phyloP scores from a whole-genome alignment of 2,797 vertebrate genomes.

The Fistularia tabacaria region DNA sequence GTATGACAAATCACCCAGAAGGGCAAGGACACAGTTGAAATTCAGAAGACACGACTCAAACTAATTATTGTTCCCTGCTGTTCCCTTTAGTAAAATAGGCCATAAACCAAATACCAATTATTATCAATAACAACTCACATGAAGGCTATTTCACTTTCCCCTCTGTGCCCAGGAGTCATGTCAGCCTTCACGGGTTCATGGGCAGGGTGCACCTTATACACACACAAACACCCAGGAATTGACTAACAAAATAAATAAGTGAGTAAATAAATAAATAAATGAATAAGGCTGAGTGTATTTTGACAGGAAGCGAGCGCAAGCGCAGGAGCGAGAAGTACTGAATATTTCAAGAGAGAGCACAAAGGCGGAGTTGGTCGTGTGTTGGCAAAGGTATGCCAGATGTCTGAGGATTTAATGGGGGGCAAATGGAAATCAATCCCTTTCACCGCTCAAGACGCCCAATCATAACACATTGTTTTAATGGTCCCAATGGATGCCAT shows the following conservation, averaged over 20 bases:
- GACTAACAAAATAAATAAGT: not conserved
- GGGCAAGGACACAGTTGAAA: too few relatives aligned
- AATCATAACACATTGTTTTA: slow-evolving; percentile 77
- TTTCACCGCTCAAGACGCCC: slow-evolving; percentile 70
- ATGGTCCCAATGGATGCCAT: slow-evolving; percentile 63
- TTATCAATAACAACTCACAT: too few relatives aligned
- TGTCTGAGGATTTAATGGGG: slow-evolving; percentile 77
- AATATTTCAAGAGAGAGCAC: slow-evolving; percentile 81
- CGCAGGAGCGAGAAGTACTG: slow-evolving; percentile 55
- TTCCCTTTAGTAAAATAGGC: too few relatives aligned
- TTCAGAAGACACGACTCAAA: too few relatives aligned
- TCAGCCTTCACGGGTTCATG: too few relatives aligned
- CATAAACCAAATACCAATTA: too few relatives aligned
- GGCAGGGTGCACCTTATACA: too few relatives aligned
- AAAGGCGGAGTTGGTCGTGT: slow-evolving; percentile 49
- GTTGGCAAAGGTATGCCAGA: slow-evolving; percentile 71
- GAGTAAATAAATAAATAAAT: not conserved
- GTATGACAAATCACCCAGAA: too few relatives aligned
- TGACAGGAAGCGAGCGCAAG: slow-evolving; percentile 61
- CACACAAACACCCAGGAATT: too few relatives aligned
- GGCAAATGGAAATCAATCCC: slow-evolving; percentile 82
- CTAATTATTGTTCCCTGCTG: too few relatives aligned
- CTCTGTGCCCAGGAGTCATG: too few relatives aligned
- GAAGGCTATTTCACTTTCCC: too few relatives aligned
- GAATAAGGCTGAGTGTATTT: slow-evolving; percentile 61